A percentile compares a stretch with the other conserved stretches of the same genome.
These are phyloP conservation scores for Druon quercuslanigerum DNA, from an alignment of 1,140 invertebrate species.

Conservation along the genomic window DNA sequence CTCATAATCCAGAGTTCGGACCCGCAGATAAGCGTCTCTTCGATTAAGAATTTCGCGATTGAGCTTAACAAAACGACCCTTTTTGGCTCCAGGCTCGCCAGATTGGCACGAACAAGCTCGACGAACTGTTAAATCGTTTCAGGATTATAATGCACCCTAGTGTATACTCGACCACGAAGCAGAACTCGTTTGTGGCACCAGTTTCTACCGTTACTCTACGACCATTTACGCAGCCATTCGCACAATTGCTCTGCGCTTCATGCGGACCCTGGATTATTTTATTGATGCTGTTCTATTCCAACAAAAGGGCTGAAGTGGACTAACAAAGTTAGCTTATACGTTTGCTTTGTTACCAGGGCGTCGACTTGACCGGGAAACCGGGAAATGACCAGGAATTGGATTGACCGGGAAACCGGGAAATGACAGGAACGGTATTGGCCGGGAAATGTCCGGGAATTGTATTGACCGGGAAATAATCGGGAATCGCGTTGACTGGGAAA, in stretches of 20 bases:
- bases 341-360: background rate
- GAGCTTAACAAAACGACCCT: slow-evolving; percentile 5
- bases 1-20: slow-evolving; percentile 17
- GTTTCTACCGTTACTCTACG: slow-evolving; percentile 45
- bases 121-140: slow-evolving; percentile 51
- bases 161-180: slow-evolving; percentile 48
- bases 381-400: too few relatives aligned
- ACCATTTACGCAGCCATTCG: slow-evolving; percentile 50
- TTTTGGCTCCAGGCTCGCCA: slow-evolving; percentile 34
- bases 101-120: slow-evolving; percentile 41
- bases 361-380: too few relatives aligned
- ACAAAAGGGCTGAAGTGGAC: background rate
- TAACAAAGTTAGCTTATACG: background rate
- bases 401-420: too few relatives aligned
- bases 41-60: slow-evolving; percentile 25
- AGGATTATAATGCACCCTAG: slow-evolving; percentile 53
- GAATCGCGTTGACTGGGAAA: too few relatives aligned
- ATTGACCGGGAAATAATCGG: too few relatives aligned
- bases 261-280: slow-evolving; percentile 40
- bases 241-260: slow-evolving; percentile 50
- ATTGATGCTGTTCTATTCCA: background rate
- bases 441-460: too few relatives aligned
- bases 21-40: background rate
- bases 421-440: too few relatives aligned
- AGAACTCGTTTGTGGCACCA: slow-evolving; percentile 46